A percentile compares a stretch with the other conserved stretches of the same genome.
Evolutionary conservation across 2,797 vertebrate species (phyloP).

Genomic region (Anguilla marmorata): DNA sequence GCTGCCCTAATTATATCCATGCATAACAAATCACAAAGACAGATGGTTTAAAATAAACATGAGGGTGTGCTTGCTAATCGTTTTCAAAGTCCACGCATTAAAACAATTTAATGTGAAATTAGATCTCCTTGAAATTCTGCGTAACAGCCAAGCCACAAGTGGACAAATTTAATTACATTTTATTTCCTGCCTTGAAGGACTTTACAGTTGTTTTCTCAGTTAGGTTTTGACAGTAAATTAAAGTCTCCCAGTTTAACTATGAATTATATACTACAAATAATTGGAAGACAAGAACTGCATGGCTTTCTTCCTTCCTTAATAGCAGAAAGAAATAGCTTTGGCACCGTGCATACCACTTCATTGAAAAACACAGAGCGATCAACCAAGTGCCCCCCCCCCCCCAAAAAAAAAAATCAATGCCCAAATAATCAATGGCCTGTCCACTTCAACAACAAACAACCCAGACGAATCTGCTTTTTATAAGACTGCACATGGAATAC

Average conservation of each 20-base stretch:
- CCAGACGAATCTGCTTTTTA: background rate
- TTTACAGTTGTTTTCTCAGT: too few species aligned
- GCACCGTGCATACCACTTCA: background rate
- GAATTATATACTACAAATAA: background rate
- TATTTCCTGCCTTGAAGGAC: too few species aligned
- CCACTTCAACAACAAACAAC: conserved; percentile 14
- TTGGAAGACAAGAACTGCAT: background rate
- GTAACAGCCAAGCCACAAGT: too few species aligned
- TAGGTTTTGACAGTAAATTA: background rate
- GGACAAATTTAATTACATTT: too few species aligned
- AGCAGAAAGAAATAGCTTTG: background rate
- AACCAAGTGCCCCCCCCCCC: background rate
- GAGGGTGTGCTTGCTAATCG: too few species aligned
- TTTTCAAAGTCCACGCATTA: too few species aligned
- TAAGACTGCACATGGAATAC: background rate
- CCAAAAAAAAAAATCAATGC: background rate
- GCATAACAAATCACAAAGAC: too few species aligned
- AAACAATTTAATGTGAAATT: too few species aligned
- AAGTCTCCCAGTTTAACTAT: background rate
- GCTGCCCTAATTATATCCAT: too few species aligned
- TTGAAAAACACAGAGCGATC: background rate
- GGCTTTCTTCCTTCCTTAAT: background rate
- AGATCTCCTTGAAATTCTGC: too few species aligned
- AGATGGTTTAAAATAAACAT: too few species aligned
- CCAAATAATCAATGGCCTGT: conserved; percentile 3